Percentiles rank a stretch among this genome's conserved stretches.
These are phyloP conservation scores for Apotomis capreana DNA, from an alignment of 2,888 invertebrate species.

Conservation along the genomic window DNA sequence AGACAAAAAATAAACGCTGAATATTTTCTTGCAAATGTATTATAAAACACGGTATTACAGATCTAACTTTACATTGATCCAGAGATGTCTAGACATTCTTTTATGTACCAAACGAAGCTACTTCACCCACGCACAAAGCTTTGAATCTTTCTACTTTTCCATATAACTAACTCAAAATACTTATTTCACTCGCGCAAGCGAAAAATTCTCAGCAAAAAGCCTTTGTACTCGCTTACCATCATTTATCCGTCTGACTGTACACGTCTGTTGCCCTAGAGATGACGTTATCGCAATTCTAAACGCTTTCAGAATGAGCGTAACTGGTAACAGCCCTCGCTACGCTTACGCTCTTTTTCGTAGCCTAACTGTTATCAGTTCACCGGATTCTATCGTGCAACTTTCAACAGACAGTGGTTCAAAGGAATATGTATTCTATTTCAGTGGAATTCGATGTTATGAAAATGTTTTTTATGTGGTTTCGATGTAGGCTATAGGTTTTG, in stretches of 20 bases:
- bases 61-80: neutral
- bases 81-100: neutral
- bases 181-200: slow-evolving; percentile 9
- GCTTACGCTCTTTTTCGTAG: neutral
- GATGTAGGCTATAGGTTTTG: no score
- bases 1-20: no score
- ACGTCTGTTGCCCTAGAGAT: slow-evolving; percentile 26
- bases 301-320: neutral
- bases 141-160: neutral
- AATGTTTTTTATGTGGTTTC: no score
- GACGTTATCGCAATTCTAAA: slow-evolving; percentile 30
- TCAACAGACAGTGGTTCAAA: no score
- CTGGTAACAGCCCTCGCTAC: neutral
- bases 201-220: neutral
- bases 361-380: slow-evolving; percentile 3
- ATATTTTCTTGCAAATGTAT: no score
- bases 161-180: neutral
- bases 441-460: no score
- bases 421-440: no score
- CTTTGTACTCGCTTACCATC: neutral
- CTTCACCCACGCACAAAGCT: neutral
- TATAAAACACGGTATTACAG: no score
- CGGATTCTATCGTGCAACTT: slow-evolving; percentile 4
- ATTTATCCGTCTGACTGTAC: slow-evolving; percentile 21
- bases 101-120: neutral